Conservation (phyloP, 2,888 invertebrate genomes). For the Liopterus haemorrhoidalis region DNA sequence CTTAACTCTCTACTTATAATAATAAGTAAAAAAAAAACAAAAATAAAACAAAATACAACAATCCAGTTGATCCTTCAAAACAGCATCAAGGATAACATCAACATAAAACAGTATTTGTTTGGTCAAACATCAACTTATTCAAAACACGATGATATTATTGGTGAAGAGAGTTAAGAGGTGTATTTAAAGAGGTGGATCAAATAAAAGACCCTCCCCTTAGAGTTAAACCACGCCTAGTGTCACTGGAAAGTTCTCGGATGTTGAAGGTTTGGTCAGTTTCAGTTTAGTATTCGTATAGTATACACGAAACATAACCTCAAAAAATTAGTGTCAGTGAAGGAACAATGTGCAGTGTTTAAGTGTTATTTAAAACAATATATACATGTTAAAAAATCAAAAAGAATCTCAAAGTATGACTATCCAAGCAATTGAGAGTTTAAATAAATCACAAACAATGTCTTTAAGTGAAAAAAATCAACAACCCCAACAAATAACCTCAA, state of each 20-base stretch:
- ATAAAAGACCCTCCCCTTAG: no score
- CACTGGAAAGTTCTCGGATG: no score
- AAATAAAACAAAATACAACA: constrained; percentile 38
- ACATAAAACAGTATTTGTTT: no score
- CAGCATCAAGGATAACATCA: no score
- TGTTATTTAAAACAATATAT: constrained; percentile 34
- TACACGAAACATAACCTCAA: no score
- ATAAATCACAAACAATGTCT: constrained; percentile 43
- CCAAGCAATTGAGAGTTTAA: constrained; percentile 49
- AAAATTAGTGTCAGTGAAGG: neutral
- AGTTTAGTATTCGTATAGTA: no score
- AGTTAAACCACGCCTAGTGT: no score
- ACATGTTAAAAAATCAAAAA: constrained; percentile 60
- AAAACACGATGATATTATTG: no score
- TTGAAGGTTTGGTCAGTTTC: no score
- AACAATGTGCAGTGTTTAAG: constrained; percentile 9
- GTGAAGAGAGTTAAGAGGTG: no score
- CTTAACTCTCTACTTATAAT: constrained; percentile 42
- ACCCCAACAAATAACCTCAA: constrained; percentile 35
- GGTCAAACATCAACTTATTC: no score
- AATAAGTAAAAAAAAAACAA: constrained; percentile 43
- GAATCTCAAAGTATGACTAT: constrained; percentile 63
- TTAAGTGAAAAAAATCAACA: constrained; percentile 30
- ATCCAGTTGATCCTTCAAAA: constrained; percentile 25
- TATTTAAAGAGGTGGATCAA: no score